Evolutionary conservation across 2,888 invertebrate genomes (phyloP), one percentile per base, ranked within the genome.

Genomic region (Cheilosia impressa): DNA sequence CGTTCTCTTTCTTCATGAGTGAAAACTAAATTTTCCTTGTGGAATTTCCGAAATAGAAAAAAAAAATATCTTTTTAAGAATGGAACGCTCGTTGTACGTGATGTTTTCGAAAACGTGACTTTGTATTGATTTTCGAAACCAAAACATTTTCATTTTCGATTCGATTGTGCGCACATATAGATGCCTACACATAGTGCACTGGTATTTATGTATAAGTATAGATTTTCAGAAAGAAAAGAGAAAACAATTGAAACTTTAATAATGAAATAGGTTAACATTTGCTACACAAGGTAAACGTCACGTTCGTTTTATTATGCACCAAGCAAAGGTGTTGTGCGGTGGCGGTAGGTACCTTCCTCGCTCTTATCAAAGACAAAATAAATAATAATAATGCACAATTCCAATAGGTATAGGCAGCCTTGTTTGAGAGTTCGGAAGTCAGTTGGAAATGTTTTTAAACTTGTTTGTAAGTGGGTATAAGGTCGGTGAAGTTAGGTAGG

Each of bases 41-140:
- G 66, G 82, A 78, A 83, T 72, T 77, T 78, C 31, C 47, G 31
- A 73, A 57, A 53, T 13, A 38, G 3, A 41, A 55, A 47, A 43
- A 55, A 63, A 47, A 55, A 47, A 43, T 47, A 47, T 22, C 47
- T 55, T 60, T 38, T 47, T 27, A 75, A 52, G 71, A 79, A 22
- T 52, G 53, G 53, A 55, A 68, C 68, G 72, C 34, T 55, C 45
- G 58, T 52, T 13, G 71, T 81, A 91, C 91, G 91, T 91, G 91
- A 91, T 92, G 88, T 91, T 91, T 91, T 89, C 87, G 83, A 89
- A 92, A 91, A 91, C 91, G 91, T 91, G 91, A 91, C 91, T 91
- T 91, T 90, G 89, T 91, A 91, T 92, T 91, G 92, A 91, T 92
- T 92, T 90, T 89, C 89, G 89, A 69, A 82, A 82, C 43, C 58